A percentile compares a stretch with the other conserved stretches of the same genome.
Conservation (phyloP, 2,113 vertebrate species). For the Pedionomus torquatus region DNA sequence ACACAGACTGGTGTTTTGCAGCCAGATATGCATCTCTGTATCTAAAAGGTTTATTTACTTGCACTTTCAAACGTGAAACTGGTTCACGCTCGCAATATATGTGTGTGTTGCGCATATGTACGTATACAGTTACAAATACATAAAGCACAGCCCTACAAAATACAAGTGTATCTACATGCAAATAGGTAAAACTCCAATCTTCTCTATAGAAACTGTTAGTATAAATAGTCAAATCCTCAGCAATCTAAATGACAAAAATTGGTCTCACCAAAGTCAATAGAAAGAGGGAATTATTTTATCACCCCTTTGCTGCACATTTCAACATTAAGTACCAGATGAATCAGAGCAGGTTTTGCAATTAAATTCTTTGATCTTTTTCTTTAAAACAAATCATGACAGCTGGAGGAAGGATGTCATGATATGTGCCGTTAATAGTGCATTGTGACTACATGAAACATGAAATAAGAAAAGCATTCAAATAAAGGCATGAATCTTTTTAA, state of each 20-base stretch:
- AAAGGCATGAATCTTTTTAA: not conserved
- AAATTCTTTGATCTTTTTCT: not conserved
- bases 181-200: not conserved
- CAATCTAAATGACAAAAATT: not conserved
- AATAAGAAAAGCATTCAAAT: not conserved
- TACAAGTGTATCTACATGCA: not conserved
- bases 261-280: not conserved
- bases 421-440: not conserved
- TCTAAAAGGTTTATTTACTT: not conserved
- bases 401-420: not conserved
- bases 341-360: not conserved
- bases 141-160: not conserved
- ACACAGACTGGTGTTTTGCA: not conserved
- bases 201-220: not conserved
- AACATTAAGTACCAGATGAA: not conserved
- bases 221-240: not conserved
- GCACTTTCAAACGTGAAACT: not conserved
- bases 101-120: fast-evolving
- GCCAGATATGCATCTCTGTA: not conserved
- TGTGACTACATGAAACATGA: not conserved
- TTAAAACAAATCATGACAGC: not conserved
- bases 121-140: not conserved
- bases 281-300: not conserved
- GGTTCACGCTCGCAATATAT: not conserved
- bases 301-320: fast-evolving